phyloP scores from a whole-genome alignment of 1,140 invertebrate genomes.

The Drosophila kikkawai region DNA sequence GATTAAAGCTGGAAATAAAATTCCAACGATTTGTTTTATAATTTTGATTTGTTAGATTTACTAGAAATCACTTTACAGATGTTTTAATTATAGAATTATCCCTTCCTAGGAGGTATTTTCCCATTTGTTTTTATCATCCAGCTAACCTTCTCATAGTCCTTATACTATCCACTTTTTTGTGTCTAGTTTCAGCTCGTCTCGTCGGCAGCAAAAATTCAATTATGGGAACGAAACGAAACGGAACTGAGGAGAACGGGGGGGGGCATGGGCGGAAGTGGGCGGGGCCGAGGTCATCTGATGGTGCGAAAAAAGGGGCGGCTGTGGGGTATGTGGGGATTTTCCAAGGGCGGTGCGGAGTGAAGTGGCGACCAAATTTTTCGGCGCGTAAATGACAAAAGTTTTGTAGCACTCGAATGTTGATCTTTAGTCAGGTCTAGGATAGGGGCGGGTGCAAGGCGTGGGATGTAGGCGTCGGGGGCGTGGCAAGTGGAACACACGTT shows the following conservation, averaged over 20 bases:
- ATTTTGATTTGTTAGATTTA: no score
- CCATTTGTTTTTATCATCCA: constrained; percentile 8
- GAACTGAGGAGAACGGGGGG: constrained; percentile 14
- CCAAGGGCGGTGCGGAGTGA: constrained; percentile 4
- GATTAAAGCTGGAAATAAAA: no score
- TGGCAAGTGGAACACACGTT: constrained; percentile 49
- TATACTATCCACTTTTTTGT: constrained; percentile 27
- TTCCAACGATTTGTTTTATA: no score
- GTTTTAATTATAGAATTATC: background rate
- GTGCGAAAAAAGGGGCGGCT: constrained; percentile 5
- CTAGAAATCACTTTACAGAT: no score
- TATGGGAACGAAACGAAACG: constrained; percentile 58
- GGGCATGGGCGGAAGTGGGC: constrained; percentile 1
- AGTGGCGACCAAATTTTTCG: constrained; percentile 54
- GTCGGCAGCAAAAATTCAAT: constrained; percentile 68
- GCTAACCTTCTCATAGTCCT: background rate
- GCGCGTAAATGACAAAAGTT: constrained; percentile 81
- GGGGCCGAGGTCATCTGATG: constrained; percentile 43
- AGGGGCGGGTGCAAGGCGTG: background rate
- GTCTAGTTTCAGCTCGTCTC: constrained; percentile 31
- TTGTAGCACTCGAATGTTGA: constrained; percentile 73
- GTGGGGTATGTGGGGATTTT: background rate
- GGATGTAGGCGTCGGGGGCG: background rate
- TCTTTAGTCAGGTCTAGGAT: constrained; percentile 69
- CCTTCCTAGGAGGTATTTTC: background rate